Conservation (phyloP, 2,113 vertebrate genomes). For the Pteropus alecto region DNA sequence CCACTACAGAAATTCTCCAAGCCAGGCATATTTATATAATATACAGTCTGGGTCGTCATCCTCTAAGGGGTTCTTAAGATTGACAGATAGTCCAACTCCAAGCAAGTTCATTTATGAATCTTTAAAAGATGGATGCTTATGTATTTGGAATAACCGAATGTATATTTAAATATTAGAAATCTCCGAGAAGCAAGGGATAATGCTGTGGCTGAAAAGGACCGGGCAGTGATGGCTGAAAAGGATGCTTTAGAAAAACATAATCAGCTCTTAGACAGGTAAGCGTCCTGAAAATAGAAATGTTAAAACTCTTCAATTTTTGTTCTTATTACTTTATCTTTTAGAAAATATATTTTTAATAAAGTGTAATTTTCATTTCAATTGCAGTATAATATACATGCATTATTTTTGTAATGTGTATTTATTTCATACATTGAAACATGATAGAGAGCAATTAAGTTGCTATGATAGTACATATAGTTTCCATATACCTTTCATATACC, state of each 20-base stretch:
- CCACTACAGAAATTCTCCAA: neutral
- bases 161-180: slow-evolving; percentile 83
- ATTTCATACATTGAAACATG: neutral
- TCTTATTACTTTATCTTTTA: neutral
- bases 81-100: neutral
- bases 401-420: neutral
- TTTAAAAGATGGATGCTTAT: slow-evolving; percentile 21
- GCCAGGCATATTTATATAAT: neutral
- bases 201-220: slow-evolving; percentile 92
- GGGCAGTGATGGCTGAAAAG: slow-evolving; percentile 89
- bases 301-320: neutral
- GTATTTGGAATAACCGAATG: slow-evolving; percentile 24
- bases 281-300: slow-evolving; percentile 48
- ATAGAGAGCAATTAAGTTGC: neutral
- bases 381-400: neutral
- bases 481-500: neutral
- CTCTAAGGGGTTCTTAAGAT: neutral
- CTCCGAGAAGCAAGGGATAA: slow-evolving; percentile 94
- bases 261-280: slow-evolving; percentile 95
- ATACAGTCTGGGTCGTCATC: neutral
- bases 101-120: neutral
- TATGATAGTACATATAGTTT: neutral
- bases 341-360: neutral
- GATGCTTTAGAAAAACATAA: slow-evolving; percentile 91
- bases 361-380: slow-evolving; percentile 24